These are phyloP conservation scores for Cerastis leucographa DNA, from an alignment of 2,888 invertebrate species.

Conservation along the genomic window DNA sequence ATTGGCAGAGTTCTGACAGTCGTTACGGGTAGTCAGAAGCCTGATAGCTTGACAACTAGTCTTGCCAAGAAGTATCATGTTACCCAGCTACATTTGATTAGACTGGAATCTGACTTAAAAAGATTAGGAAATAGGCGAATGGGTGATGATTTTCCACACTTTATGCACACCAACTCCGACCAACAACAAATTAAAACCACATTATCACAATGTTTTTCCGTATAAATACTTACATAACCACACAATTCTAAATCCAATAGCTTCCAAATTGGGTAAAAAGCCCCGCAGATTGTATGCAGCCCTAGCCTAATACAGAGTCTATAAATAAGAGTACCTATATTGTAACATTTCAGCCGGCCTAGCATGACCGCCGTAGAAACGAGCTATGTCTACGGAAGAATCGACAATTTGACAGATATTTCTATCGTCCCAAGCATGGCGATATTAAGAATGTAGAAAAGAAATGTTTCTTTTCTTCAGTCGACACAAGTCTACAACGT, in stretches of 20 bases:
- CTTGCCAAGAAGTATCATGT: background rate
- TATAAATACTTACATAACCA: background rate
- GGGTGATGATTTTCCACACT: background rate
- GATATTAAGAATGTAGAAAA: too few species aligned
- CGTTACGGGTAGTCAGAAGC: background rate
- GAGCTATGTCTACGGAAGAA: too few species aligned
- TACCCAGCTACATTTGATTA: background rate
- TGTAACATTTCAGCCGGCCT: slow-evolving; percentile 49
- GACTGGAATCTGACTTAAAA: background rate
- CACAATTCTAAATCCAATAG: background rate
- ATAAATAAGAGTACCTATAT: slow-evolving; percentile 61
- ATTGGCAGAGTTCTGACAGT: background rate
- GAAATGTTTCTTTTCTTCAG: too few species aligned
- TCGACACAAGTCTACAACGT: too few species aligned
- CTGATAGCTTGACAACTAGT: background rate
- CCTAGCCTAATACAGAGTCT: slow-evolving; percentile 26
- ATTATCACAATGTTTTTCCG: background rate
- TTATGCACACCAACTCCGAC: background rate
- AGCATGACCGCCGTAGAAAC: too few species aligned
- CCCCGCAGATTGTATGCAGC: slow-evolving; percentile 7
- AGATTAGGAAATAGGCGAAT: background rate
- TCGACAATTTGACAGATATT: too few species aligned
- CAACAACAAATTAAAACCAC: background rate
- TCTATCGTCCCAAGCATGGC: too few species aligned
- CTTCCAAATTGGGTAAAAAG: slow-evolving; percentile 4